A percentile compares a stretch with the other conserved stretches of the same genome.
phyloP scores from a whole-genome alignment of 2,797 vertebrate genomes.

The Pipistrellus kuhlii region DNA sequence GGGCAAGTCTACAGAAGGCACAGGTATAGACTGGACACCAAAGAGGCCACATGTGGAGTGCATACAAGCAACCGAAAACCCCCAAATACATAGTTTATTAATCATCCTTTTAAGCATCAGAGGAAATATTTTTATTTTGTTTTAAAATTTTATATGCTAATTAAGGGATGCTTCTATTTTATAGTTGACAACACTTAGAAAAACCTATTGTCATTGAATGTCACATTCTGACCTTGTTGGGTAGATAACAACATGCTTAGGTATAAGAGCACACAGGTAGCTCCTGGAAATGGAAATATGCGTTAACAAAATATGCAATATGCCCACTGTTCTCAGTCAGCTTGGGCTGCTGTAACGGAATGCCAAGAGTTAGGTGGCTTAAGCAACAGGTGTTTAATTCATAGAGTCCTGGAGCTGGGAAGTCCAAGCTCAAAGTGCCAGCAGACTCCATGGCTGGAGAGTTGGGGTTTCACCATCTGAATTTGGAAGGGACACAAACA shows the following conservation, averaged over 20 bases:
- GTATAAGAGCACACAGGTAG: background rate
- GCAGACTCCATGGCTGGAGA: background rate
- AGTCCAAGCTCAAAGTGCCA: background rate
- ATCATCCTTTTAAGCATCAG: background rate
- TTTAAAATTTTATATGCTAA: slow-evolving; percentile 15
- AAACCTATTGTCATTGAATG: slow-evolving; percentile 45
- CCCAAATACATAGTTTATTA: slow-evolving; percentile 5
- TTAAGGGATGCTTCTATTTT: slow-evolving; percentile 63
- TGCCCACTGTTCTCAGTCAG: background rate
- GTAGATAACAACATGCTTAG: slow-evolving; percentile 13
- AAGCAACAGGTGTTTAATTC: background rate
- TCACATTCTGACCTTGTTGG: slow-evolving; percentile 36
- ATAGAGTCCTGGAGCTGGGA: background rate
- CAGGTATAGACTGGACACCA: background rate
- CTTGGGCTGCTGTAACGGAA: background rate
- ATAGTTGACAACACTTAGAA: slow-evolving; percentile 53
- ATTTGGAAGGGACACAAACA: background rate
- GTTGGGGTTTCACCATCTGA: background rate
- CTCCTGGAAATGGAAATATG: background rate
- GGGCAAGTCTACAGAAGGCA: background rate
- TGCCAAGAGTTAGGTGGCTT: background rate
- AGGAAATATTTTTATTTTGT: slow-evolving; percentile 4
- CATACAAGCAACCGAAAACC: background rate
- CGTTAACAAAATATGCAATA: background rate
- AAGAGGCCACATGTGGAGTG: background rate